phyloP scores from a whole-genome alignment of 2,888 invertebrate genomes.

The Andrena fulva region DNA sequence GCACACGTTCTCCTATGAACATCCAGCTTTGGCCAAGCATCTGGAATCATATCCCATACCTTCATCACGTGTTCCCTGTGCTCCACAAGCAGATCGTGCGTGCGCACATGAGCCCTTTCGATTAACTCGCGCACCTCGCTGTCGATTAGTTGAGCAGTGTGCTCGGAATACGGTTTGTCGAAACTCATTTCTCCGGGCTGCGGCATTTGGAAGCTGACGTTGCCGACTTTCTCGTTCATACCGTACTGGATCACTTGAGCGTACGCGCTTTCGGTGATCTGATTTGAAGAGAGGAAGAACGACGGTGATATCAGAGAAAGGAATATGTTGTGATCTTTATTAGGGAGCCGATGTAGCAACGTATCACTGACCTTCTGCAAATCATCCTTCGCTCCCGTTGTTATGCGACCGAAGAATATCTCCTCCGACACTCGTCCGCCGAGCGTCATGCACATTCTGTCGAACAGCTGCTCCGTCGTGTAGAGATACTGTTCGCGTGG shows the following conservation, averaged over 20 bases:
- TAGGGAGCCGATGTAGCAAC: not conserved
- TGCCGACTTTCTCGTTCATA: slow-evolving; percentile 99
- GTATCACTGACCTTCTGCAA: slow-evolving; percentile 92
- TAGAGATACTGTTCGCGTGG: slow-evolving; percentile 99
- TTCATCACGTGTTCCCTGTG: slow-evolving; percentile 95
- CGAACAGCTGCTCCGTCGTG: slow-evolving; percentile 97
- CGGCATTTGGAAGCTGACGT: slow-evolving; percentile 98
- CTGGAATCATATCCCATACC: slow-evolving; percentile 83
- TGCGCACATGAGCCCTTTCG: slow-evolving; percentile 91
- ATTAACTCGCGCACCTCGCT: slow-evolving; percentile 94
- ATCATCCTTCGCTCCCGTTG: slow-evolving; percentile 99
- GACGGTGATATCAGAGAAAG: not conserved
- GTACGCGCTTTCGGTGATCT: slow-evolving; percentile 96
- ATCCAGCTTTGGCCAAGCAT: not conserved
- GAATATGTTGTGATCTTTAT: not conserved
- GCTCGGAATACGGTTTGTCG: slow-evolving; percentile 99
- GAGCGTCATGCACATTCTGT: slow-evolving; percentile 99
- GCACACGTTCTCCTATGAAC: not conserved
- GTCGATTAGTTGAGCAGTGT: slow-evolving; percentile 98
- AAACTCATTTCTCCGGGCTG: slow-evolving; percentile 96
- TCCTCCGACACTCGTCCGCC: slow-evolving; percentile 99
- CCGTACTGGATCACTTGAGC: slow-evolving; percentile 99
- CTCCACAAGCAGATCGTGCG: slow-evolving; percentile 90
- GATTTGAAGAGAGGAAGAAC: not conserved
- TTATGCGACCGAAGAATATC: slow-evolving; percentile 97